Percentiles rank a stretch among this genome's conserved stretches.
Conservation (phyloP, 92 coral and sea anemone genomes). For the Epizoanthus stellaris region DNA sequence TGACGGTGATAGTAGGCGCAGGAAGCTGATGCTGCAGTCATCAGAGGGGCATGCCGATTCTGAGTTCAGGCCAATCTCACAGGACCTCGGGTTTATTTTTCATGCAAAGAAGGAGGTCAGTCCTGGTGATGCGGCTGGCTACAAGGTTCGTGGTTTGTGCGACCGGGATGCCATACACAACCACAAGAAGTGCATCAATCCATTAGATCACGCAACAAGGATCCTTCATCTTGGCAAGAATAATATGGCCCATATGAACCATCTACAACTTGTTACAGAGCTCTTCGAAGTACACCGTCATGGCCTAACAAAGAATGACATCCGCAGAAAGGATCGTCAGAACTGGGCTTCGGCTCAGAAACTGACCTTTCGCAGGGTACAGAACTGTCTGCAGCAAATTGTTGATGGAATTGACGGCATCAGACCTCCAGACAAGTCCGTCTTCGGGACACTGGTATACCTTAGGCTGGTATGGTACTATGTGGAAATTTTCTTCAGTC, state of each 20-base stretch:
- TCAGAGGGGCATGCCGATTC: constrained; percentile 8
- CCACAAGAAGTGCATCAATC: constrained; percentile 30
- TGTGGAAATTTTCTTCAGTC: constrained; percentile 38
- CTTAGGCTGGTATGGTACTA: constrained; percentile 39
- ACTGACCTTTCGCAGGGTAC: constrained; percentile 32
- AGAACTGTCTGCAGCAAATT: constrained; percentile 36
- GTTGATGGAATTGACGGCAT: constrained; percentile 43
- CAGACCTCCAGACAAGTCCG: constrained; percentile 39
- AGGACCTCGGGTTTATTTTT: constrained; percentile 37
- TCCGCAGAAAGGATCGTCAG: constrained; percentile 39
- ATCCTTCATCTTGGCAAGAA: constrained; percentile 1
- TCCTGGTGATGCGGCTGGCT: not conserved
- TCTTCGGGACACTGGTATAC: constrained; percentile 45
- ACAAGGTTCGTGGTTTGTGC: constrained; percentile 27
- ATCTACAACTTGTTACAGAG: constrained; percentile 33
- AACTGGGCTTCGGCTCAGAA: constrained; percentile 62
- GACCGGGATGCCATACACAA: constrained; percentile 29
- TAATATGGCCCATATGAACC: constrained; percentile 28
- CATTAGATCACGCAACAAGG: constrained; percentile 35
- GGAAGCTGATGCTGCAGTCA: constrained; percentile 50
- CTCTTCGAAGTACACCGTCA: not conserved
- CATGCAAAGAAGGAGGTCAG: constrained; percentile 35
- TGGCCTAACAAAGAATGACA: constrained; percentile 42
- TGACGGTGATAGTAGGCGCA: constrained; percentile 30
- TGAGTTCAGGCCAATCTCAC: constrained; percentile 22